phyloP scores from a whole-genome alignment of 2,888 invertebrate species.

The Lamellibrachia columna region DNA sequence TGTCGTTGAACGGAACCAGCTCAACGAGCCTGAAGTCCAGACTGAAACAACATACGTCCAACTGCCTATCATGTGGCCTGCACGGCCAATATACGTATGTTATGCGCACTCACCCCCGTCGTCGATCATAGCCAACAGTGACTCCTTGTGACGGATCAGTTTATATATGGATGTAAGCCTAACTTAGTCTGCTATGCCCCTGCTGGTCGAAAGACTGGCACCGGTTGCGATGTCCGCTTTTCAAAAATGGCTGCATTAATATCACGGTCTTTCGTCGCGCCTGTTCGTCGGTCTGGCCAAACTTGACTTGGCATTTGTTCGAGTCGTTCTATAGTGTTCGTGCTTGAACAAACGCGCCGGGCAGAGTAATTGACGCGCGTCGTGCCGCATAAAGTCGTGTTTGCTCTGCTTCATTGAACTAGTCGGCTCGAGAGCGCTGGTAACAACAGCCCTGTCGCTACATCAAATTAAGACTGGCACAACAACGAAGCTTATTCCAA shows the following conservation, averaged over 20 bases:
- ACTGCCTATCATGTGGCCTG: no score
- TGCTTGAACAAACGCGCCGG: background rate
- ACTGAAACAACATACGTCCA: no score
- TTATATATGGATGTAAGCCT: background rate
- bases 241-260: background rate
- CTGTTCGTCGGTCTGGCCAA: background rate
- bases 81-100: no score
- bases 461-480: background rate
- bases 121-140: no score
- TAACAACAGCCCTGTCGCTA: background rate
- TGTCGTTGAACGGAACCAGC: background rate
- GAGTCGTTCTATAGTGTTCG: background rate
- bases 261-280: background rate
- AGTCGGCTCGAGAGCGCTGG: background rate
- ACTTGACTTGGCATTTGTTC: constrained; percentile 2
- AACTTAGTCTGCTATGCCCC: background rate
- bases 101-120: no score
- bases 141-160: background rate
- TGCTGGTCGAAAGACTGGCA: background rate
- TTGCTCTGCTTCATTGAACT: background rate
- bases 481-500: background rate
- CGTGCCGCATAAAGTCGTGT: background rate
- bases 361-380: background rate
- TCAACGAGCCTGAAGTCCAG: no score
- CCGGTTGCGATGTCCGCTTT: background rate